Percentiles rank a stretch among this genome's conserved stretches.
Evolutionary conservation across 2,113 vertebrate species (phyloP).

Genomic region (Notothenia rossii): DNA sequence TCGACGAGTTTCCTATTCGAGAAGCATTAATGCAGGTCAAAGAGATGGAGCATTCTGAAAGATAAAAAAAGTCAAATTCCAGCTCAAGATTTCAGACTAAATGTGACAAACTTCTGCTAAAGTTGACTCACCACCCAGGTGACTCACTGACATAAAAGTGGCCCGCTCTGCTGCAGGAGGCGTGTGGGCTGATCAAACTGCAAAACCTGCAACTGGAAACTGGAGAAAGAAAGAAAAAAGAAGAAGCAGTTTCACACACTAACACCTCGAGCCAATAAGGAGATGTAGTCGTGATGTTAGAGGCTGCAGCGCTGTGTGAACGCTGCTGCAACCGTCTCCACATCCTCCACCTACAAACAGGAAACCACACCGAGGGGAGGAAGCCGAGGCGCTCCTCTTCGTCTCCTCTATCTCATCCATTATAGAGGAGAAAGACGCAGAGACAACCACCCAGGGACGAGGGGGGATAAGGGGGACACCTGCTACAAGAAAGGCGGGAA

Average conservation of each 20-base stretch:
- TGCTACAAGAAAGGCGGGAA: not conserved
- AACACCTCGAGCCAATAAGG: constrained; percentile 50
- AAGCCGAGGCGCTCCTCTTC: constrained; percentile 51
- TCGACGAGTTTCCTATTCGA: no score
- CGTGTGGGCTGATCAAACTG: not conserved
- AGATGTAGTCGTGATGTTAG: not conserved
- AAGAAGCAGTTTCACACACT: not conserved
- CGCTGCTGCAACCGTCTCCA: constrained; percentile 63
- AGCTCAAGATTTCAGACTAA: no score
- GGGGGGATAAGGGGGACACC: not conserved
- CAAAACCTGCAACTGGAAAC: not conserved
- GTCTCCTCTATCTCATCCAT: constrained; percentile 40
- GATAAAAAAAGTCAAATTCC: no score
- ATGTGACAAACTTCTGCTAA: not conserved
- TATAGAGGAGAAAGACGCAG: constrained; percentile 1
- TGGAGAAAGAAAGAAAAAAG: not conserved
- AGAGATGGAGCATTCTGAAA: no score
- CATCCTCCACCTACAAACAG: constrained; percentile 82
- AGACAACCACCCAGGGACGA: not conserved
- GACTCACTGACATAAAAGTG: constrained; percentile 25
- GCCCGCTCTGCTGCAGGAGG: not conserved
- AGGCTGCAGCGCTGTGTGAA: constrained; percentile 43
- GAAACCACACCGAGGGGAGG: constrained; percentile 79
- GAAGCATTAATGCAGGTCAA: no score
- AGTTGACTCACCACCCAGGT: constrained; percentile 8